Evolutionary conservation across 2,797 vertebrate species (phyloP).

Genomic region (Ctenopoma kingsleyae): DNA sequence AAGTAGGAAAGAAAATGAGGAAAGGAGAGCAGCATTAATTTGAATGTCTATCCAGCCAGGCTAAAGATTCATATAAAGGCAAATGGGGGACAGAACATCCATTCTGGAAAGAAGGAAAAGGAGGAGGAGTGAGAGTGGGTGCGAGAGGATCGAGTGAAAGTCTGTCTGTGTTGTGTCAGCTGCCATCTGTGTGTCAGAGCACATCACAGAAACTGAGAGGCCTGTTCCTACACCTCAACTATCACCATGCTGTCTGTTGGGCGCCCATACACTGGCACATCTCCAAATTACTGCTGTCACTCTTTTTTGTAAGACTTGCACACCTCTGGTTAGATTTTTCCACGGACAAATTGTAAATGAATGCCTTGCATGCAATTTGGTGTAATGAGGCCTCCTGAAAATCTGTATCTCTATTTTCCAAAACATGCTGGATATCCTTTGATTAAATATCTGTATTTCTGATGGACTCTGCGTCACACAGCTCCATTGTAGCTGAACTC

Average conservation of each 20-base stretch:
- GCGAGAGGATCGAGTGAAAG: constrained; percentile 43
- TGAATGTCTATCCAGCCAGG: constrained; percentile 36
- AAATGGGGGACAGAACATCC: constrained; percentile 30
- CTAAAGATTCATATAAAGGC: neutral
- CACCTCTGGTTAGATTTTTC: constrained; percentile 3
- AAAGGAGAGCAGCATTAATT: constrained; percentile 19
- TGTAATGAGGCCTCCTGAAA: neutral
- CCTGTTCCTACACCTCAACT: constrained; percentile 64
- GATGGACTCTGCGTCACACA: neutral
- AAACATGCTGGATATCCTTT: neutral
- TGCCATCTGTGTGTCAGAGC: constrained; percentile 77
- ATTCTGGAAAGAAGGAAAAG: constrained; percentile 37
- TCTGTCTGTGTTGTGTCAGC: constrained; percentile 76
- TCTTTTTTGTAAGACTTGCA: neutral
- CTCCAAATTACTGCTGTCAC: constrained; percentile 8
- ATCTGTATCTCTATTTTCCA: neutral
- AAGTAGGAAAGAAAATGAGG: constrained; percentile 23
- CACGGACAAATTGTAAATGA: neutral
- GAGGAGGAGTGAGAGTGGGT: constrained; percentile 39
- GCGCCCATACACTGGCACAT: constrained; percentile 25
- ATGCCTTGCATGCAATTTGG: neutral
- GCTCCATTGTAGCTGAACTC: neutral
- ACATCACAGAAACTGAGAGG: constrained; percentile 72
- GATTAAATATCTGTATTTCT: neutral
- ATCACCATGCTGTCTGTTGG: constrained; percentile 56